phyloP scores from a whole-genome alignment of 2,113 vertebrate species.

The Chionomys nivalis region DNA sequence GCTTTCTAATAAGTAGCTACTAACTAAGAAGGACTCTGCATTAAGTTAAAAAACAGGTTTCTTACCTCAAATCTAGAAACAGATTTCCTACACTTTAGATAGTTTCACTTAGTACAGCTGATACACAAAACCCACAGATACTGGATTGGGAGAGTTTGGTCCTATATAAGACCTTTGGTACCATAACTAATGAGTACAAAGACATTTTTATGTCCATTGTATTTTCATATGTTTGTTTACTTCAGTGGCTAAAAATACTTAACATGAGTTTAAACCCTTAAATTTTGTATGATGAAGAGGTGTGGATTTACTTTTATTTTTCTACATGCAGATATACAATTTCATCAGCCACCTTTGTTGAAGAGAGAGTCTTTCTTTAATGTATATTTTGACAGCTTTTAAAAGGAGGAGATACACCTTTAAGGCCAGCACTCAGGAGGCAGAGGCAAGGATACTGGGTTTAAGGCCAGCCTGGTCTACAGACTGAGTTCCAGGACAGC shows the following conservation, averaged over 20 bases:
- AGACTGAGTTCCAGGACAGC: too few species aligned
- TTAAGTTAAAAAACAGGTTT: background rate
- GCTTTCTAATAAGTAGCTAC: background rate
- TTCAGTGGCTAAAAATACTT: background rate
- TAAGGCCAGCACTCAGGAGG: too few species aligned
- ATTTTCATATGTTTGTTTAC: background rate
- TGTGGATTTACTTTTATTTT: background rate
- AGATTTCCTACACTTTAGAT: background rate
- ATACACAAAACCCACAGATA: too few species aligned
- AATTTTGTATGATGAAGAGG: background rate
- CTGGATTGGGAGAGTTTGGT: background rate
- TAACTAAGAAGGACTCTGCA: background rate
- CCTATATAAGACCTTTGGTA: background rate
- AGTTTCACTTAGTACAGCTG: background rate
- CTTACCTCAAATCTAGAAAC: background rate
- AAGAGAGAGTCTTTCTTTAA: background rate
- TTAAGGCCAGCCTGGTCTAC: too few species aligned
- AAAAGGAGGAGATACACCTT: background rate
- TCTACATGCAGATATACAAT: background rate
- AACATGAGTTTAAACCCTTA: background rate
- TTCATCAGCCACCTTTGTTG: background rate
- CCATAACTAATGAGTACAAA: background rate
- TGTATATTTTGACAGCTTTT: background rate
- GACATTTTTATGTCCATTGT: too few species aligned
- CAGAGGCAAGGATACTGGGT: too few species aligned